A percentile compares a stretch with the other conserved stretches of the same genome.
These are phyloP conservation scores for Hartigia nigra DNA, from an alignment of 2,888 invertebrate species.

Conservation along the genomic window DNA sequence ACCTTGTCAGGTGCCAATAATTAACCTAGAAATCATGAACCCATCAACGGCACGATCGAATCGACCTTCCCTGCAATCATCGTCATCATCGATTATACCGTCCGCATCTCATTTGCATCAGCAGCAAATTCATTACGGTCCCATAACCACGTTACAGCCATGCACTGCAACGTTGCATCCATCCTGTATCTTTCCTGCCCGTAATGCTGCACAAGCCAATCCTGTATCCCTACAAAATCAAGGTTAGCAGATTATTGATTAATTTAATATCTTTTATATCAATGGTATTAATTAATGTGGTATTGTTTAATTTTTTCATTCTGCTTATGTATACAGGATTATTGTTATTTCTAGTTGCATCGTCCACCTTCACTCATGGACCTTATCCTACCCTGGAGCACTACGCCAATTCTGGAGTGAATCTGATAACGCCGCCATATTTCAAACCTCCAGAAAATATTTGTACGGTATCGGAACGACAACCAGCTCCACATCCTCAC, in stretches of 20 bases:
- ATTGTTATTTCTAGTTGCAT: constrained; percentile 45
- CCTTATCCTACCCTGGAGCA: constrained; percentile 45
- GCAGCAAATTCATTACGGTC: constrained; percentile 53
- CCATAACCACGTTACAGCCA: constrained; percentile 49
- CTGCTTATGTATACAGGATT: not conserved
- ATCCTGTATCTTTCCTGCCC: constrained; percentile 47
- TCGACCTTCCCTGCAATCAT: constrained; percentile 43
- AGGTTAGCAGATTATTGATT: constrained; percentile 36
- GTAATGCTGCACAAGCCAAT: constrained; percentile 37
- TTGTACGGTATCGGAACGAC: constrained; percentile 49
- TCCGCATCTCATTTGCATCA: constrained; percentile 31
- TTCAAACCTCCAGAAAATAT: constrained; percentile 52
- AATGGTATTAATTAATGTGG: not conserved
- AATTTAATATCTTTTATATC: not conserved
- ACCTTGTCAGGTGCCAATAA: not conserved
- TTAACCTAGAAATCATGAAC: constrained; percentile 48
- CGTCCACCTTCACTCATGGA: constrained; percentile 46
- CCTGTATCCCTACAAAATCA: constrained; percentile 39
- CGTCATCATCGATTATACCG: constrained; percentile 28
- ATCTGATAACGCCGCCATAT: constrained; percentile 50
- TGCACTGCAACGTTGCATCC: constrained; percentile 47
- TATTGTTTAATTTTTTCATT: not conserved
- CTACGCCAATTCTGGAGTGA: constrained; percentile 43
- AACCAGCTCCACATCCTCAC: constrained; percentile 15
- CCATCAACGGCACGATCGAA: constrained; percentile 48